Percentiles rank a stretch among this genome's conserved stretches.
phyloP scores from a whole-genome alignment of 2,888 invertebrate genomes.

The Hydraecia micacea region DNA sequence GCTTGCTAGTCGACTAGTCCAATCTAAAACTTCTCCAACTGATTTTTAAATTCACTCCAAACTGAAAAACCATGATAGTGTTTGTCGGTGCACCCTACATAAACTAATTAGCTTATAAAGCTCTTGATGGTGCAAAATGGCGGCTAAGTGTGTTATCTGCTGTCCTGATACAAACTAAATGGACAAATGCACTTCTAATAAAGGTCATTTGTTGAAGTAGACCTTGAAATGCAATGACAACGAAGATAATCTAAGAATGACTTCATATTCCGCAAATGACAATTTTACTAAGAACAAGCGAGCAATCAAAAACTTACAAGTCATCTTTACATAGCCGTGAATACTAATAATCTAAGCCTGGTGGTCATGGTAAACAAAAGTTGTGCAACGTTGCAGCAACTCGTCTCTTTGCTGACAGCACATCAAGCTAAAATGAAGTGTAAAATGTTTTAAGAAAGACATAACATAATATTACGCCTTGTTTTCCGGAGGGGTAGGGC shows the following conservation, averaged over 20 bases:
- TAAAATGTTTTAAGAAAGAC: background rate
- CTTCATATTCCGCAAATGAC: constrained; percentile 4
- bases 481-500: too few relatives aligned
- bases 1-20: background rate
- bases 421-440: background rate
- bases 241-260: constrained; percentile 24
- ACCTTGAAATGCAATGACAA: constrained; percentile 37
- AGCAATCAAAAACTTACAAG: constrained; percentile 13
- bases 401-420: background rate
- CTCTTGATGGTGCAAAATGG: constrained; percentile 25
- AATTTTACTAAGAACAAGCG: constrained; percentile 2
- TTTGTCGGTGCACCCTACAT: constrained; percentile 8
- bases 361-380: background rate
- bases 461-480: background rate
- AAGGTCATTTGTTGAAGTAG: constrained; percentile 13
- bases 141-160: constrained; percentile 32
- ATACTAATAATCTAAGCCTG: background rate
- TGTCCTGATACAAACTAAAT: background rate
- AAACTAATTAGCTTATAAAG: constrained; percentile 27
- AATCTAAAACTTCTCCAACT: background rate
- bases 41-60: background rate
- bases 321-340: constrained; percentile 14
- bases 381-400: background rate
- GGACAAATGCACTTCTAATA: constrained; percentile 40
- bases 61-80: background rate